These are phyloP conservation scores for Didymodactylos carnosus DNA, from an alignment of 2,888 invertebrate species.

Conservation along the genomic window DNA sequence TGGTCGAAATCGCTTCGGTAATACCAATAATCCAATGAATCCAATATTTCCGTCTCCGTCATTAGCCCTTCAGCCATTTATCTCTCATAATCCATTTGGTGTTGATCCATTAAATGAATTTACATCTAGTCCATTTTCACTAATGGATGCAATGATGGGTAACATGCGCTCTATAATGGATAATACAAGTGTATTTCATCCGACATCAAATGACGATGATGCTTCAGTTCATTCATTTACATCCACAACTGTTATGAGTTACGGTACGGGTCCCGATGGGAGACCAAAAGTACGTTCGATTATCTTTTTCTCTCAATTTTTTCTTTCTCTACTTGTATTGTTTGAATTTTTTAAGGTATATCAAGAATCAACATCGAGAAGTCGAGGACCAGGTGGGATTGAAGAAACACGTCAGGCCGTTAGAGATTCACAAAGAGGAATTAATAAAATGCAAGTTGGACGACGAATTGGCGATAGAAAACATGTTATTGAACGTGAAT, in stretches of 20 bases:
- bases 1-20: no score
- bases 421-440: constrained; percentile 1
- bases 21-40: no score
- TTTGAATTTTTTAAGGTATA: no score
- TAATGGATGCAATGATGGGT: constrained; percentile 7
- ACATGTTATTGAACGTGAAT: constrained; percentile 10
- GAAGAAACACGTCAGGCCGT: constrained; percentile 5
- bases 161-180: no score
- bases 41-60: no score
- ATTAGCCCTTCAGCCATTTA: not conserved
- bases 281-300: no score
- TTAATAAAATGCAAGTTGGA: constrained; percentile 9
- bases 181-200: not conserved
- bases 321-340: no score
- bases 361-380: constrained; percentile 1
- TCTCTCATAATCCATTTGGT: no score
- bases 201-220: not conserved
- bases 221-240: constrained; percentile 5
- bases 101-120: not conserved
- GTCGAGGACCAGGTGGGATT: constrained; percentile 7
- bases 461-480: constrained; percentile 11
- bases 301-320: no score
- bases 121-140: constrained; percentile 5
- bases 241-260: constrained; percentile 8
- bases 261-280: not conserved